A percentile compares a stretch with the other conserved stretches of the same genome.
These are phyloP conservation scores for Autographa pulchrina DNA, from an alignment of 2,888 invertebrate species.

Conservation along the genomic window DNA sequence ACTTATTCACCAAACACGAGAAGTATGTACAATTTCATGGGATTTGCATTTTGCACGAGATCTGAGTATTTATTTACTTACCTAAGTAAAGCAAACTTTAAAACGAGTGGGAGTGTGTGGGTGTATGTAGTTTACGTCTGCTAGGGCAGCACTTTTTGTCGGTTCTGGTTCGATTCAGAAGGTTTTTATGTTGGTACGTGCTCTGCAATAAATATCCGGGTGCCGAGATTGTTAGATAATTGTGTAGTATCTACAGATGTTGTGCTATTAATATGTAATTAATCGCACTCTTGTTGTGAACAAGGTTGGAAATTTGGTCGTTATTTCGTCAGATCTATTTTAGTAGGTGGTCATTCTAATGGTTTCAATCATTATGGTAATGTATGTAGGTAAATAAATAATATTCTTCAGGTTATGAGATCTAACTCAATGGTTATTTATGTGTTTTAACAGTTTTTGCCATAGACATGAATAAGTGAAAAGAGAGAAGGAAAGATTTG, in stretches of 20 bases:
- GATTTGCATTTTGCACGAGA: not conserved
- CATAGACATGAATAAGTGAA: too few relatives aligned
- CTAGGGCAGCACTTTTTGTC: not conserved
- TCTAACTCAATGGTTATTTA: too few relatives aligned
- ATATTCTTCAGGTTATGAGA: too few relatives aligned
- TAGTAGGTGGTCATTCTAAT: not conserved
- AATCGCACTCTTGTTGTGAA: not conserved
- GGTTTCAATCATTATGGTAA: too few relatives aligned
- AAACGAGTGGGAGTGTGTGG: not conserved
- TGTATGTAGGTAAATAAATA: too few relatives aligned
- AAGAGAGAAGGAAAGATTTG: too few relatives aligned
- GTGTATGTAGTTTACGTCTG: not conserved
- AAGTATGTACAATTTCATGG: not conserved
- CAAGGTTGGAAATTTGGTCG: not conserved
- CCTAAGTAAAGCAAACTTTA: not conserved
- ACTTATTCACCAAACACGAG: not conserved
- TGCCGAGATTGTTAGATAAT: not conserved
- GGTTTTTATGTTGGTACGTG: not conserved
- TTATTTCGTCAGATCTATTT: not conserved
- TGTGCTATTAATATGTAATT: not conserved
- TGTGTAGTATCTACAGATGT: not conserved
- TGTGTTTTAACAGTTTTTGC: too few relatives aligned
- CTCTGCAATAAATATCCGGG: not conserved
- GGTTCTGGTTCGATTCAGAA: not conserved
- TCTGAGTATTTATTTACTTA: conserved; percentile 2